A percentile compares a stretch with the other conserved stretches of the same genome.
These are phyloP conservation scores for Botia kubotai DNA, from an alignment of 2,797 vertebrate species.

Conservation along the genomic window DNA sequence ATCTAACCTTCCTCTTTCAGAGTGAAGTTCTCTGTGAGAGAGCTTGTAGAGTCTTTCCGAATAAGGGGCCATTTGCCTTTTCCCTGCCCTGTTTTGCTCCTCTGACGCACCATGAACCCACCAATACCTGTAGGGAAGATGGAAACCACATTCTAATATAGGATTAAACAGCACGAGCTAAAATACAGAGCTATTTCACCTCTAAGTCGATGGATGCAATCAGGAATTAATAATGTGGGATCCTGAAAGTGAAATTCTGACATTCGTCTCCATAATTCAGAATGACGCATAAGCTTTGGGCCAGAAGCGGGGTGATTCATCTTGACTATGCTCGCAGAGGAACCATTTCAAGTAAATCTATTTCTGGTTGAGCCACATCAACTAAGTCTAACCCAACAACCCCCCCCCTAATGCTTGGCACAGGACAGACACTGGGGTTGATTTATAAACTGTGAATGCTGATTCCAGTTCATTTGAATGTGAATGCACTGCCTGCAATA, in stretches of 20 bases:
- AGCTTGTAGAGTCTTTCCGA: constrained; percentile 85
- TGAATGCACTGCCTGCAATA: not conserved
- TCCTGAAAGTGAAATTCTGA: constrained; percentile 53
- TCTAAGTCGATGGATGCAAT: constrained; percentile 44
- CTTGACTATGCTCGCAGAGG: constrained; percentile 45
- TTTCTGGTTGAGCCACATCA: constrained; percentile 41
- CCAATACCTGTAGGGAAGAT: constrained; percentile 85
- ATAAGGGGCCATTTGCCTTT: constrained; percentile 82
- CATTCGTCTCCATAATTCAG: constrained; percentile 61
- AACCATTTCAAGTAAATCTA: constrained; percentile 57
- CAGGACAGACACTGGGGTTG: not conserved
- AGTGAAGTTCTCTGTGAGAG: constrained; percentile 78
- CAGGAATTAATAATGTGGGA: constrained; percentile 53
- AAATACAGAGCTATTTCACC: not conserved
- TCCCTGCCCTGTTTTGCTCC: constrained; percentile 87
- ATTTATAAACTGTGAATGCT: not conserved
- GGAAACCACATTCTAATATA: not conserved
- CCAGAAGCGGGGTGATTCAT: constrained; percentile 58
- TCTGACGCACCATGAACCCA: constrained; percentile 99
- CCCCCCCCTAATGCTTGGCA: too few relatives aligned
- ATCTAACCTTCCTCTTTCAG: constrained; percentile 84
- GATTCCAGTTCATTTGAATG: not conserved
- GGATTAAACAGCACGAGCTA: not conserved
- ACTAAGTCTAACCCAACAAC: not conserved
- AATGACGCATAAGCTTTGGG: constrained; percentile 48